A percentile compares a stretch with the other conserved stretches of the same genome.
phyloP scores from a whole-genome alignment of 2,113 vertebrate genomes.

The Oreochromis aureus region DNA sequence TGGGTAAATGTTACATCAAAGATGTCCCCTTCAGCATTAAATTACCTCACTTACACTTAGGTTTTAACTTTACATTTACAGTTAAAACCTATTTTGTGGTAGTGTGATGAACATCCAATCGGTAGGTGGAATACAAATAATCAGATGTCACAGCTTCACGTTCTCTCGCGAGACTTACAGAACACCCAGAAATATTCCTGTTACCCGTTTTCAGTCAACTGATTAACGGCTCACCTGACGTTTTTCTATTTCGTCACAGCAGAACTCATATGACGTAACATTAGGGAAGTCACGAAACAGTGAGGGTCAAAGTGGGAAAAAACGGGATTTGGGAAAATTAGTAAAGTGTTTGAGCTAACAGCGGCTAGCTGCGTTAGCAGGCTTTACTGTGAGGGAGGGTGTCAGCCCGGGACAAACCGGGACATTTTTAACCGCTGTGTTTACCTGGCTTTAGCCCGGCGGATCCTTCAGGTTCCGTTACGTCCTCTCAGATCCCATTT shows the following conservation, averaged over 20 bases:
- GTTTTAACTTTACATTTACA: neutral
- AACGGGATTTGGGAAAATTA: neutral
- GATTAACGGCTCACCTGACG: neutral
- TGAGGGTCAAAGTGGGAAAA: neutral
- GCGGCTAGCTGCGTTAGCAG: conserved; percentile 31
- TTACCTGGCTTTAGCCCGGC: conserved; percentile 4
- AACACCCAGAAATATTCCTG: neutral
- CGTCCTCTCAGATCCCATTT: neutral
- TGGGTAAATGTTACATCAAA: neutral
- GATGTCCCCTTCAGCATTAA: neutral
- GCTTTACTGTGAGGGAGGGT: neutral
- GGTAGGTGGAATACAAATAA: neutral
- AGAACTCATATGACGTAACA: neutral
- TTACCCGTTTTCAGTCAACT: neutral
- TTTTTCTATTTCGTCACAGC: neutral
- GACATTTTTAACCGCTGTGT: neutral
- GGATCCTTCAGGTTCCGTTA: neutral
- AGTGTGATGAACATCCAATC: neutral
- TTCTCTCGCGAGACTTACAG: conserved; percentile 1
- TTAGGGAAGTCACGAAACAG: neutral
- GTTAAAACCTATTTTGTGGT: neutral
- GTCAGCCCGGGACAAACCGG: neutral
- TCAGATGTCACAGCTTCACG: neutral
- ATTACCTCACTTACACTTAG: neutral
- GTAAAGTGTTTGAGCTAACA: neutral